A percentile compares a stretch with the other conserved stretches of the same genome.
These are phyloP conservation scores for Epiblema foenella DNA, from an alignment of 2,888 invertebrate genomes.

Conservation along the genomic window DNA sequence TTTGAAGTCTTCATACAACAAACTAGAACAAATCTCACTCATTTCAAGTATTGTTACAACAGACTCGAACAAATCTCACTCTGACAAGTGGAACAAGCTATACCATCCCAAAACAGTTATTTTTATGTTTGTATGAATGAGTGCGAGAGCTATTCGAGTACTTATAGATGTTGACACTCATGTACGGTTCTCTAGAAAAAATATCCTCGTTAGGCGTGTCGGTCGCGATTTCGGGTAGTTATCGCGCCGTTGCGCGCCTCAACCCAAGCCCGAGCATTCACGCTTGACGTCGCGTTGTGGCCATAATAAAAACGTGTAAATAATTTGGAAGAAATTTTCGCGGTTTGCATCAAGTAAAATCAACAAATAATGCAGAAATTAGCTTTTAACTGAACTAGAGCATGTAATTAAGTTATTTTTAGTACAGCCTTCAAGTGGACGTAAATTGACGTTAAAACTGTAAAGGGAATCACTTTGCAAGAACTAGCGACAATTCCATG, in stretches of 20 bases:
- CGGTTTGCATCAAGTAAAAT: too few species aligned
- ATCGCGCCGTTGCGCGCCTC: constrained; percentile 62
- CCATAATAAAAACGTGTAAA: constrained; percentile 55
- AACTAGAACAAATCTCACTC: too few species aligned
- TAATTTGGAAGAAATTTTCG: constrained; percentile 36
- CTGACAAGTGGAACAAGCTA: neutral
- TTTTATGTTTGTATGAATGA: neutral
- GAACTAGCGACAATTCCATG: neutral
- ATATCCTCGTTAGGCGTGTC: constrained; percentile 25
- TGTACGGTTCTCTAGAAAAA: constrained; percentile 30
- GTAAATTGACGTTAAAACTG: constrained; percentile 40
- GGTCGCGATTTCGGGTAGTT: constrained; percentile 29
- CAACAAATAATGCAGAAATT: neutral
- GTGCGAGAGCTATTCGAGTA: constrained; percentile 9
- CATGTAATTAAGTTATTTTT: constrained; percentile 45
- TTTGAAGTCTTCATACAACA: constrained; percentile 15
- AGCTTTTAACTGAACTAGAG: neutral
- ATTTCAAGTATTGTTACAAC: constrained; percentile 12
- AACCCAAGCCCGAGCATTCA: constrained; percentile 85
- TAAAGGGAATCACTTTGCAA: neutral
- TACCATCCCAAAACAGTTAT: neutral
- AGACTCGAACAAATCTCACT: constrained; percentile 12
- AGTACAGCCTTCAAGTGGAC: constrained; percentile 51
- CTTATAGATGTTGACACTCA: constrained; percentile 2
- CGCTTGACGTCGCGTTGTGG: constrained; percentile 76